A percentile compares a stretch with the other conserved stretches of the same genome.
phyloP scores from a whole-genome alignment of 2,888 invertebrate species.

The Parasteatoda lunata region DNA sequence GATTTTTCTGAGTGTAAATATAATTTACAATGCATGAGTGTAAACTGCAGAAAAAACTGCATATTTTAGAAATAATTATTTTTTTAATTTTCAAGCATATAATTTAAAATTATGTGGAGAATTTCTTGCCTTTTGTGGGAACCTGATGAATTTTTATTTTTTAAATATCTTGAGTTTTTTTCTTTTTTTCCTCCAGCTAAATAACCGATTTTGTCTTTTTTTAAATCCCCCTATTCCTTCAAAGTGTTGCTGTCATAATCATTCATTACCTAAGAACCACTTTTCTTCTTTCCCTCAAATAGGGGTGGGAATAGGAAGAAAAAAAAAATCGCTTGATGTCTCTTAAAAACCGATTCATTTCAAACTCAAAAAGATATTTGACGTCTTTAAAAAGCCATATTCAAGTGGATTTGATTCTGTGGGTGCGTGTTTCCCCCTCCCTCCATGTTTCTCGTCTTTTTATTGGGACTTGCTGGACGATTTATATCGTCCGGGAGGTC shows the following conservation, averaged over 20 bases:
- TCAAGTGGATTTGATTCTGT: slow-evolving; percentile 11
- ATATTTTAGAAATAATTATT: no score
- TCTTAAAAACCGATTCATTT: slow-evolving; percentile 63
- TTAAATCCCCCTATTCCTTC: not conserved
- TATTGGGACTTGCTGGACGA: slow-evolving; percentile 48
- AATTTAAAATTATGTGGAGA: no score
- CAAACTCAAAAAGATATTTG: slow-evolving; percentile 28
- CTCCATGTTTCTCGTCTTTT: not conserved
- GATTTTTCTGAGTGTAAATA: no score
- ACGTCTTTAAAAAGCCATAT: slow-evolving; percentile 40
- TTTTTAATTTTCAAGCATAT: no score
- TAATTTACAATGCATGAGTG: no score
- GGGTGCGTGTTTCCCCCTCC: slow-evolving; percentile 3
- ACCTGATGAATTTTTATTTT: no score
- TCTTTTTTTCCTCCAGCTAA: not conserved
- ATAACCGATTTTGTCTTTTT: not conserved
- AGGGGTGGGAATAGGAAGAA: not conserved
- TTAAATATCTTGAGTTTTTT: not conserved
- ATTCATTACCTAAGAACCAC: slow-evolving; percentile 20
- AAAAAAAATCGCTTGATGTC: slow-evolving; percentile 20
- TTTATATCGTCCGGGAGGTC: slow-evolving; percentile 63
- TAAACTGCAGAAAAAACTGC: no score
- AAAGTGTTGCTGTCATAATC: not conserved
- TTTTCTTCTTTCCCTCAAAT: not conserved
- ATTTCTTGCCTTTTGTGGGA: no score